Evolutionary conservation across 2,888 invertebrate genomes (phyloP).

Genomic region (Ennomos quercinarius): DNA sequence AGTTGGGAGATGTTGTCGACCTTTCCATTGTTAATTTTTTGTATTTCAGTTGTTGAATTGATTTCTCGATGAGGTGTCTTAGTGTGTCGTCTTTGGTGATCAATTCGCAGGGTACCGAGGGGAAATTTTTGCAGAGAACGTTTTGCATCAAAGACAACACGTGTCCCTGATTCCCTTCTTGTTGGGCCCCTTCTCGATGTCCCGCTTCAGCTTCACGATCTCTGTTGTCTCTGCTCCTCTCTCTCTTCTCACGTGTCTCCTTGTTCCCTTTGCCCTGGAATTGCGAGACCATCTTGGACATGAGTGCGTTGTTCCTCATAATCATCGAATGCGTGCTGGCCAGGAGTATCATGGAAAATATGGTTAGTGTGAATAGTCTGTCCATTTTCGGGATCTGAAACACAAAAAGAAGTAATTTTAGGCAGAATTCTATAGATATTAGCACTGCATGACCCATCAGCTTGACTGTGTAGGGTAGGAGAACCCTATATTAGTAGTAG

Average conservation of each 20-base stretch:
- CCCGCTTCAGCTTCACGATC: conserved; percentile 40
- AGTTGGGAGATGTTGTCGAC: conserved; percentile 51
- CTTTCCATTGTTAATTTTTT: conserved; percentile 59
- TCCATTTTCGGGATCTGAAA: conserved; percentile 31
- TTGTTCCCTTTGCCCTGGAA: conserved; percentile 63
- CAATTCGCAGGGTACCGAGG: conserved; percentile 67
- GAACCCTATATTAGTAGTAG: too few species aligned
- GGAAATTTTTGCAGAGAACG: conserved; percentile 73
- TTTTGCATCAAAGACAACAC: conserved; percentile 67
- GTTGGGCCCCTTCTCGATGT: conserved; percentile 32
- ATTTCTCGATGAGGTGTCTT: conserved; percentile 63
- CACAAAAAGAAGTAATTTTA: not conserved
- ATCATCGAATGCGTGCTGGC: conserved; percentile 53
- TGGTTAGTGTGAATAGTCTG: conserved; percentile 28
- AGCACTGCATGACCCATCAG: too few species aligned
- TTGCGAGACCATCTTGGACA: conserved; percentile 73
- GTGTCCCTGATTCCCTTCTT: conserved; percentile 22
- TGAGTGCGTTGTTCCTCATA: conserved; percentile 72
- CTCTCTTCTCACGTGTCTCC: conserved; percentile 21
- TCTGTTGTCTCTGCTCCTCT: conserved; percentile 2
- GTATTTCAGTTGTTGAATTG: conserved; percentile 69
- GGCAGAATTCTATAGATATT: too few species aligned
- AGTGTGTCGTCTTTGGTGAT: conserved; percentile 65
- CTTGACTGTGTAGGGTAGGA: too few species aligned
- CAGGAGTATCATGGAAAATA: conserved; percentile 38